Percentiles rank a stretch among this genome's conserved stretches.
Conservation (phyloP, 2,113 vertebrate genomes). For the Gnathonemus longibarbis region DNA sequence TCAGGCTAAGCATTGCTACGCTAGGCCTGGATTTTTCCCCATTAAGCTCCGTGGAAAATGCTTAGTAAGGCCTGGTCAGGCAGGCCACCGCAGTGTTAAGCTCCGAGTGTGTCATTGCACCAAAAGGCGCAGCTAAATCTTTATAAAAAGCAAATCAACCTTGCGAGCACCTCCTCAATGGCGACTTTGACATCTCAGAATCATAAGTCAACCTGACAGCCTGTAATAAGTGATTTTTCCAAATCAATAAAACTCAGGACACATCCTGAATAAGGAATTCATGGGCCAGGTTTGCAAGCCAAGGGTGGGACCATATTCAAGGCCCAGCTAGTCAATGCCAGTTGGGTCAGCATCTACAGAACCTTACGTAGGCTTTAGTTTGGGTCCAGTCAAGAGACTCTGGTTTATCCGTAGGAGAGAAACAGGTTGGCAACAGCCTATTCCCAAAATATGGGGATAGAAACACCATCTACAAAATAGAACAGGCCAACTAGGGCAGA, state of each 20-base stretch:
- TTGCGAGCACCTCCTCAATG: neutral
- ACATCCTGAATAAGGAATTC: neutral
- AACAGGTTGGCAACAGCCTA: conserved; percentile 4
- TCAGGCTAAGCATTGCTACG: neutral
- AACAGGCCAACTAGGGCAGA: neutral
- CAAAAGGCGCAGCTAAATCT: neutral
- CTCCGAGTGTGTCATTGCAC: neutral
- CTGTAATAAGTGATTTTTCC: neutral
- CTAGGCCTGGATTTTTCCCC: conserved; percentile 19
- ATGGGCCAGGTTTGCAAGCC: neutral
- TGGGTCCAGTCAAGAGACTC: no score
- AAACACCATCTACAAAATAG: neutral
- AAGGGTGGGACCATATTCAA: neutral
- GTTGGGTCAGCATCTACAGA: neutral
- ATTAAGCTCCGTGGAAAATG: conserved; percentile 8
- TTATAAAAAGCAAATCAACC: neutral
- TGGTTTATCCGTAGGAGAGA: neutral
- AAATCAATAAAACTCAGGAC: neutral
- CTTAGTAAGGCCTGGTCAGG: neutral
- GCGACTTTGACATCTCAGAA: neutral
- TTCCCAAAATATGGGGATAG: neutral
- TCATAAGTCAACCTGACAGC: neutral
- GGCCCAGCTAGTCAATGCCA: neutral
- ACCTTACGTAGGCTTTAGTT: neutral
- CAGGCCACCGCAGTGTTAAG: neutral